Evolutionary conservation across 2,797 vertebrate species (phyloP).

Genomic region (Phylloscopus collybita): DNA sequence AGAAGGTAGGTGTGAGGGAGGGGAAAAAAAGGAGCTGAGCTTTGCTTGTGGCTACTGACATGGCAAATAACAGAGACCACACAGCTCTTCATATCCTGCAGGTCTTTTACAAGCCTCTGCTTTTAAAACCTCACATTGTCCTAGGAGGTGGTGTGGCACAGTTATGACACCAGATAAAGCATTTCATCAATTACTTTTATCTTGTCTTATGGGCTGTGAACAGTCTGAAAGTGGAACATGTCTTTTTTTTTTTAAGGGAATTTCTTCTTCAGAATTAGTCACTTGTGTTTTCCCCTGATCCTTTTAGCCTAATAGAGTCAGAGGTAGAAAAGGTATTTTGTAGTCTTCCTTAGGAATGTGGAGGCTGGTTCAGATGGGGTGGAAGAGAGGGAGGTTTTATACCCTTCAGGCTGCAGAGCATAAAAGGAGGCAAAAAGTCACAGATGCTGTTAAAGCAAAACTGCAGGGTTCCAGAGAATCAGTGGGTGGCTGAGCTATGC

Average conservation of each 20-base stretch:
- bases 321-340: not conserved
- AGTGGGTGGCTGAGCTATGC: not conserved
- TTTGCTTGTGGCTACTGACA: not conserved
- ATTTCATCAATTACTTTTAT: not conserved
- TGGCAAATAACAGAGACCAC: not conserved
- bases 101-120: not conserved
- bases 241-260: not conserved
- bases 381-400: not conserved
- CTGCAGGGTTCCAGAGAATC: not conserved
- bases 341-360: not conserved
- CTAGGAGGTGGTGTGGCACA: not conserved
- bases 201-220: not conserved
- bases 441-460: not conserved
- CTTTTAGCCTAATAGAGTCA: not conserved
- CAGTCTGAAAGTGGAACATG: not conserved
- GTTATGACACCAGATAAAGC: not conserved
- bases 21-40: not conserved
- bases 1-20: not conserved
- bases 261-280: not conserved
- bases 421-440: not conserved
- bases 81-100: not conserved
- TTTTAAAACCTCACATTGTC: not conserved
- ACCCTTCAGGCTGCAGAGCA: not conserved
- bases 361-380: not conserved
- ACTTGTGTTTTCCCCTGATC: not conserved